phyloP scores from a whole-genome alignment of 2,113 vertebrate genomes.

The Scytalopus superciliaris region DNA sequence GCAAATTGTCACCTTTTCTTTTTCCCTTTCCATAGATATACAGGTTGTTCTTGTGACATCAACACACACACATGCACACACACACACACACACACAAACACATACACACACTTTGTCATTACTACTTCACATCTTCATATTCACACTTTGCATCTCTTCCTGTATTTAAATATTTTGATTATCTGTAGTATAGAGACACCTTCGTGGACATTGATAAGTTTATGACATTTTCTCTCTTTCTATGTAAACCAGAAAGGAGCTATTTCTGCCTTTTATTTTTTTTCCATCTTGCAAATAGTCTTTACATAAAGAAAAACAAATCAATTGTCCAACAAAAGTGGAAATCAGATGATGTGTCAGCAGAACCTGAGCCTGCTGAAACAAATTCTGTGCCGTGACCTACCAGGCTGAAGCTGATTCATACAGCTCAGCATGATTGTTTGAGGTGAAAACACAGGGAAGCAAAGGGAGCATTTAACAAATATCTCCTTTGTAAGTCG shows the following conservation, averaged over 20 bases:
- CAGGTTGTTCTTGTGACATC: neutral
- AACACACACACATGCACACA: no score
- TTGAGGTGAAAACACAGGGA: neutral
- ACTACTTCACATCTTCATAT: neutral
- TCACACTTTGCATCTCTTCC: neutral
- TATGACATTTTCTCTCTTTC: neutral
- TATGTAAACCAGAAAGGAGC: neutral
- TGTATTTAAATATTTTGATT: neutral
- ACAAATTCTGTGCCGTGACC: neutral
- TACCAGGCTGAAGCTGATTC: neutral
- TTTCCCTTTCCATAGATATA: neutral
- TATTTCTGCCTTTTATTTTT: neutral
- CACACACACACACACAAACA: no score
- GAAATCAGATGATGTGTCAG: neutral
- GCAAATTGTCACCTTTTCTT: neutral
- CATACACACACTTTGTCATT: neutral
- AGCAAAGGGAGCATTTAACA: neutral
- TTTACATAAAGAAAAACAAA: neutral
- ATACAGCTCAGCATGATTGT: neutral
- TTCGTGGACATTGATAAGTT: neutral
- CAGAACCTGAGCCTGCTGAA: neutral
- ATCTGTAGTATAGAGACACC: neutral
- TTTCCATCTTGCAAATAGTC: neutral
- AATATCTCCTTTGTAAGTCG: neutral
- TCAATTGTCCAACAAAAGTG: neutral